A percentile compares a stretch with the other conserved stretches of the same genome.
phyloP scores from a whole-genome alignment of 2,797 vertebrate species.

The Miichthys miiuy region DNA sequence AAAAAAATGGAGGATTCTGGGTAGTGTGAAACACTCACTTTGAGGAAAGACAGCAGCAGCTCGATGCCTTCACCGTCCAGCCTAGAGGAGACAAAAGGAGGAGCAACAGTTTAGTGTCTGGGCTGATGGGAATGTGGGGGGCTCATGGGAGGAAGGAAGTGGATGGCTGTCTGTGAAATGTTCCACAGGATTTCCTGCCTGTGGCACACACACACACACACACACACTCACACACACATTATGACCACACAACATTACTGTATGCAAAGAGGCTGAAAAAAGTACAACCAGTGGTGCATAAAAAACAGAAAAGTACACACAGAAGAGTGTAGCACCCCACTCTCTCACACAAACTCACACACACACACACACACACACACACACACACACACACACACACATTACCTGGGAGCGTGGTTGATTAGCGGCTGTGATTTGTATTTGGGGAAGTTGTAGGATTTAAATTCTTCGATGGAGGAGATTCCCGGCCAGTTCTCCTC shows the following conservation, averaged over 20 bases:
- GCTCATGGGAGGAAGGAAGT: conserved; percentile 80
- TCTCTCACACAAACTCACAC: background rate
- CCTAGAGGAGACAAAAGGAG: conserved; percentile 78
- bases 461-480: conserved; percentile 96
- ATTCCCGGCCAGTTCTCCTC: conserved; percentile 97
- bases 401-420: conserved; percentile 97
- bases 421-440: conserved; percentile 96
- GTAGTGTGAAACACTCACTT: conserved; percentile 64
- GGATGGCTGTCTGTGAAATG: conserved; percentile 63
- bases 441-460: conserved; percentile 97
- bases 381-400: conserved; percentile 15
- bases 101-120: conserved; percentile 50
- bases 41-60: conserved; percentile 95
- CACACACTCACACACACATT: conserved; percentile 15
- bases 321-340: background rate
- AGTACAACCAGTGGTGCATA: background rate
- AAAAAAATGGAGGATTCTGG: conserved; percentile 4
- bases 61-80: conserved; percentile 97
- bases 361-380: background rate
- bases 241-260: conserved; percentile 4
- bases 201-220: conserved; percentile 12
- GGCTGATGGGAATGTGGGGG: conserved; percentile 63
- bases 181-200: conserved; percentile 84
- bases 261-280: background rate
- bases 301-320: conserved; percentile 5